Evolutionary conservation across 2,797 vertebrate species (phyloP).

Genomic region (Epinephelus awoara): DNA sequence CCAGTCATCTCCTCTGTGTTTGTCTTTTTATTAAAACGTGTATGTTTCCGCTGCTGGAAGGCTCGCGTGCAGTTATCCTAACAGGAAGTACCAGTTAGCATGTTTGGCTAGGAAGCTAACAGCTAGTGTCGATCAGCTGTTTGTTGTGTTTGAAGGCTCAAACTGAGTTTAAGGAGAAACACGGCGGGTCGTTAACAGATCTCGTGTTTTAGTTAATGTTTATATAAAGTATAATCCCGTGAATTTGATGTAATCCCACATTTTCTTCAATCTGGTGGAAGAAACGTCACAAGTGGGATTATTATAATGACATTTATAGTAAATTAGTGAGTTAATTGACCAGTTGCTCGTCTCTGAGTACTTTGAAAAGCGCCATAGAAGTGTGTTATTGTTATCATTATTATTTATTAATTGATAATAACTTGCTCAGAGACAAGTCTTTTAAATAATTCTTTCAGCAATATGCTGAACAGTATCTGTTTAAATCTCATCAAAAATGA

Average conservation of each 20-base stretch:
- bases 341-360: no score
- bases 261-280: not conserved
- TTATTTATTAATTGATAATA: not conserved
- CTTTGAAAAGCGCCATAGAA: no score
- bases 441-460: not conserved
- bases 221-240: no score
- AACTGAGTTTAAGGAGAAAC: accelerated
- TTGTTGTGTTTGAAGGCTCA: not conserved
- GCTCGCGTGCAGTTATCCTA: not conserved
- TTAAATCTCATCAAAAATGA: no score
- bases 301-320: not conserved
- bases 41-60: not conserved
- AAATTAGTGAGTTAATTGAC: not conserved
- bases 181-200: not conserved
- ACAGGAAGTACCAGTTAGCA: conserved; percentile 14
- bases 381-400: no score
- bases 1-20: accelerated
- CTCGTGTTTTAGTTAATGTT: not conserved
- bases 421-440: not conserved
- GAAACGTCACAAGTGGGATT: not conserved
- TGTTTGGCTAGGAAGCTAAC: conserved; percentile 28
- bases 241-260: not conserved
- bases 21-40: not conserved
- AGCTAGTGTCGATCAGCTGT: conserved; percentile 18
- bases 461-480: not conserved